Conservation (phyloP, 2,888 invertebrate genomes). For the Hydrotaea diabolus region DNA sequence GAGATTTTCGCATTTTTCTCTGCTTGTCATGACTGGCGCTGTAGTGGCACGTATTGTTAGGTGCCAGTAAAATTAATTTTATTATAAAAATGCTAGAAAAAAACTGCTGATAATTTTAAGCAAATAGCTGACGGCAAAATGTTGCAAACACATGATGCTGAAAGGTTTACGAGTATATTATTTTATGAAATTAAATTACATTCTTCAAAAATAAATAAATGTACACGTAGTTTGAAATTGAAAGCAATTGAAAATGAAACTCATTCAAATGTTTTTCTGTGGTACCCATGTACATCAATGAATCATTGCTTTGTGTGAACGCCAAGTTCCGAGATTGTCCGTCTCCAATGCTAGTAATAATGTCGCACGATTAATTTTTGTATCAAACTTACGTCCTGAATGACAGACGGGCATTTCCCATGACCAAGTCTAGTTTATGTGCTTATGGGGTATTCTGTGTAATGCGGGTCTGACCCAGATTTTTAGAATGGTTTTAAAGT, state of each 20-base stretch:
- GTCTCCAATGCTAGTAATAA: too few species aligned
- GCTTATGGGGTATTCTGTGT: too few species aligned
- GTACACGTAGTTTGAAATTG: neutral
- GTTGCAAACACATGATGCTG: neutral
- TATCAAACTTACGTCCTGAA: too few species aligned
- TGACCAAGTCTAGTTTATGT: too few species aligned
- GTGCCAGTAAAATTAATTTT: conserved; percentile 9
- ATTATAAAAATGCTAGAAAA: neutral
- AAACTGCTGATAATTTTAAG: neutral
- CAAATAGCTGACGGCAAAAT: neutral
- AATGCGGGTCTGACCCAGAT: too few species aligned
- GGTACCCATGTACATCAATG: neutral
- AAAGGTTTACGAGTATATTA: conserved; percentile 3
- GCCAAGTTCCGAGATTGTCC: too few species aligned
- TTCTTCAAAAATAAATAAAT: neutral
- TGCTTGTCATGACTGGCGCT: too few species aligned
- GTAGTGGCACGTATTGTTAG: too few species aligned
- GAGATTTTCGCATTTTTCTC: too few species aligned
- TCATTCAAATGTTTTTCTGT: neutral
- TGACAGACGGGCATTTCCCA: too few species aligned
- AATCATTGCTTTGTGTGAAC: neutral
- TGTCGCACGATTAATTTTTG: too few species aligned
- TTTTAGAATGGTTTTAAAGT: too few species aligned
- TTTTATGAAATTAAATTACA: neutral
- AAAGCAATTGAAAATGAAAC: neutral